Conservation (phyloP, 2,888 invertebrate species). For the Trileptium ribeirensis region DNA sequence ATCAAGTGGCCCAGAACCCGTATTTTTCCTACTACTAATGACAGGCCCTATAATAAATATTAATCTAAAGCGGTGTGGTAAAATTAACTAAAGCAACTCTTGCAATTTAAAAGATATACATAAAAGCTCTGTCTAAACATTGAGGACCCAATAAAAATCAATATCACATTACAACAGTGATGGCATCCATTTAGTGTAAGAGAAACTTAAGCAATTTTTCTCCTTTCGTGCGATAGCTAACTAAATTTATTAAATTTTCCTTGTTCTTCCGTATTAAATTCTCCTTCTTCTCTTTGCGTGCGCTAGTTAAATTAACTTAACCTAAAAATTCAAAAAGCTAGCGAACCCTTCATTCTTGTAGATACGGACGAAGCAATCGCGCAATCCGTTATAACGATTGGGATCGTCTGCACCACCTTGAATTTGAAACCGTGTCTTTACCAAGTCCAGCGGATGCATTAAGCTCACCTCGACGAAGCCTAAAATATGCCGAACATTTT, state of each 20-base stretch:
- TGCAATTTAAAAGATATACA: no score
- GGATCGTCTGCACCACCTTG: constrained; percentile 60
- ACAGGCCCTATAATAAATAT: no score
- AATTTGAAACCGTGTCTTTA: constrained; percentile 80
- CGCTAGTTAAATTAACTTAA: background rate
- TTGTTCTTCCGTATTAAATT: background rate
- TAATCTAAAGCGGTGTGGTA: no score
- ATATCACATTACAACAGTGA: no score
- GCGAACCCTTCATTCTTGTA: constrained; percentile 68
- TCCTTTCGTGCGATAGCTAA: no score
- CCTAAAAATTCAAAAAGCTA: constrained; percentile 35
- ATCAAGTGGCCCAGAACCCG: no score
- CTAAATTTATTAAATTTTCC: background rate
- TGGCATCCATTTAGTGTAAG: no score
- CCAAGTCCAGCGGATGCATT: constrained; percentile 88
- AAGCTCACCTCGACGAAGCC: constrained; percentile 86
- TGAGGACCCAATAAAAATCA: no score
- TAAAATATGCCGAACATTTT: constrained; percentile 40
- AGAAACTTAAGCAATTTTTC: no score
- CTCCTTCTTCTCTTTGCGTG: background rate
- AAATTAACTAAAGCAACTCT: no score
- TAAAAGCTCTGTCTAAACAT: no score
- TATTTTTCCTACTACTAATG: no score
- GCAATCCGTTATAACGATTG: constrained; percentile 66
- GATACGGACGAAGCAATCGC: constrained; percentile 82